A percentile compares a stretch with the other conserved stretches of the same genome.
Evolutionary conservation across 2,888 invertebrate species (phyloP).

Genomic region (Morpho achilles): DNA sequence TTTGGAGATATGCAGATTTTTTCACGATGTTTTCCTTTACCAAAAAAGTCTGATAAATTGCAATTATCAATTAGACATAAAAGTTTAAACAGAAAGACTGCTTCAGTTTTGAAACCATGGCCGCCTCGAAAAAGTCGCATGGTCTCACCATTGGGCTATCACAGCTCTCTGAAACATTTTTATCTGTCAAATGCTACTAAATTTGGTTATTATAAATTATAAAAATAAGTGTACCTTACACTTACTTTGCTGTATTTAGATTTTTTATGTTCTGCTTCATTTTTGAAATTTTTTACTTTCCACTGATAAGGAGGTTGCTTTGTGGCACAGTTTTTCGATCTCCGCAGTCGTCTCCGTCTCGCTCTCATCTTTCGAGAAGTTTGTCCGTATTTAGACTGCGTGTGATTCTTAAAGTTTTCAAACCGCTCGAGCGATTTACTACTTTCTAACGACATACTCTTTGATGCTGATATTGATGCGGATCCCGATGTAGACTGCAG

Average conservation of each 20-base stretch:
- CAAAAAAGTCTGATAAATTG: too few species aligned
- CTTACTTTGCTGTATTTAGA: slow-evolving; percentile 36
- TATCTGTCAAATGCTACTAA: too few species aligned
- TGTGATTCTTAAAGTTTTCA: slow-evolving; percentile 37
- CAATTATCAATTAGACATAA: too few species aligned
- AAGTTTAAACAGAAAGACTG: too few species aligned
- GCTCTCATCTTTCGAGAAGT: slow-evolving; percentile 50
- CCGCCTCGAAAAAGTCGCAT: too few species aligned
- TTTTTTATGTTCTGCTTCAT: slow-evolving; percentile 33
- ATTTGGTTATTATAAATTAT: neutral
- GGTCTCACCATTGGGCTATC: too few species aligned
- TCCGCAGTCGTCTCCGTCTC: slow-evolving; percentile 57
- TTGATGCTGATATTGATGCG: slow-evolving; percentile 36
- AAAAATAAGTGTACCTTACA: neutral
- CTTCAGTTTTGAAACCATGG: too few species aligned
- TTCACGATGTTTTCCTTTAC: too few species aligned
- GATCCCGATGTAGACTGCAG: slow-evolving; percentile 35
- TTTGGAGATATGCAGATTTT: too few species aligned
- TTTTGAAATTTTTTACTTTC: slow-evolving; percentile 43
- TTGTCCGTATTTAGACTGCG: slow-evolving; percentile 43
- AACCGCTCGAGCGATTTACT: slow-evolving; percentile 49
- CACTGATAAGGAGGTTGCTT: slow-evolving; percentile 68
- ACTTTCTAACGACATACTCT: slow-evolving; percentile 50
- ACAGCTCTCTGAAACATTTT: too few species aligned
- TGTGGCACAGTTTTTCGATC: slow-evolving; percentile 66